Evolutionary conservation across 2,113 vertebrate genomes (phyloP).

Genomic region (Periophthalmodon schlosseri): DNA sequence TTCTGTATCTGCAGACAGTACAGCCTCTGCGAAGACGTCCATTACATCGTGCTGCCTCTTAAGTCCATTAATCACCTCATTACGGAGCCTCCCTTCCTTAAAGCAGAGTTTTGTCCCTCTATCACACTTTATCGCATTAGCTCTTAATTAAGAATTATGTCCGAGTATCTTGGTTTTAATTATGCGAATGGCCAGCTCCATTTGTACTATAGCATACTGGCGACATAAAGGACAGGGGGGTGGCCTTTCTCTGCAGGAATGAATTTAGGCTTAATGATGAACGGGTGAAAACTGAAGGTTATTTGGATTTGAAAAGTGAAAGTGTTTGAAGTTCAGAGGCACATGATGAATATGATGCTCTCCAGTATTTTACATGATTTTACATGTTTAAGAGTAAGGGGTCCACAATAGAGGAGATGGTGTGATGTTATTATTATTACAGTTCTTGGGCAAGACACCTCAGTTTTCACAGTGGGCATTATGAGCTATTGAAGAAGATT

Average conservation of each 20-base stretch:
- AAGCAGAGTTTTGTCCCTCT: constrained; percentile 67
- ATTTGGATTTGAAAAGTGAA: constrained; percentile 20
- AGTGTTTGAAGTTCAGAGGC: constrained; percentile 14
- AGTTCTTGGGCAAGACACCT: no score
- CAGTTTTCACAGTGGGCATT: no score
- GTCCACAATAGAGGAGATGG: no score
- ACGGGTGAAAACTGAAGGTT: constrained; percentile 59
- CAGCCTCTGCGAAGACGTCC: constrained; percentile 37
- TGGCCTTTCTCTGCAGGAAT: constrained; percentile 71
- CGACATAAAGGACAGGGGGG: constrained; percentile 44
- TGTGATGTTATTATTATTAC: no score
- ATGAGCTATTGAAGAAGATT: no score
- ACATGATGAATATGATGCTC: no score
- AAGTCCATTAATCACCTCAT: constrained; percentile 84
- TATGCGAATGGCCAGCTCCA: constrained; percentile 79
- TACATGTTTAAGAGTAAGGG: no score
- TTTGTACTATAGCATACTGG: constrained; percentile 74
- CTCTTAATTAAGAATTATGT: constrained; percentile 93
- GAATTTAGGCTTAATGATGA: constrained; percentile 73
- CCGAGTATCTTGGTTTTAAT: constrained; percentile 86
- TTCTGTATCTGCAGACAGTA: constrained; percentile 12
- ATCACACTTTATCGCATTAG: constrained; percentile 87
- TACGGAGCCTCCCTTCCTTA: constrained; percentile 73
- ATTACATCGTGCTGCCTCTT: constrained; percentile 77
- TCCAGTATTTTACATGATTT: no score